These are phyloP conservation scores for Syngnathus scovelli DNA, from an alignment of 2,113 vertebrate species.

Conservation along the genomic window DNA sequence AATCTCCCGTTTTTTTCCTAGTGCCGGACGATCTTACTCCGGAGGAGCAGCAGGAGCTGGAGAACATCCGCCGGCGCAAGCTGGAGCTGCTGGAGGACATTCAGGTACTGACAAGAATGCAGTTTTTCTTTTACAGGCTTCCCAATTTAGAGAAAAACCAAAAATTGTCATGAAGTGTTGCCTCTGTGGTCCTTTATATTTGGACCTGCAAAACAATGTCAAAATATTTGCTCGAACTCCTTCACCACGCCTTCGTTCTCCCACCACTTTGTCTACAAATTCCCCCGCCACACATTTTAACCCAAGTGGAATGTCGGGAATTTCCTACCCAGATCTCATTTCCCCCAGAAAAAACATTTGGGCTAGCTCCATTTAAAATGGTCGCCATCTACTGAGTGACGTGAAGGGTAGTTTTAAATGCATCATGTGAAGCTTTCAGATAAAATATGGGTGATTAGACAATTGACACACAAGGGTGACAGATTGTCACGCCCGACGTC, in stretches of 20 bases:
- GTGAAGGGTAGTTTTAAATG: background rate
- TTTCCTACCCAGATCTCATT: constrained; percentile 37
- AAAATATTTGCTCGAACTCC: background rate
- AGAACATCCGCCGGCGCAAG: constrained; percentile 92
- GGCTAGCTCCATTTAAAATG: background rate
- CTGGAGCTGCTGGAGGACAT: constrained; percentile 97
- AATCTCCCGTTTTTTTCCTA: constrained; percentile 47
- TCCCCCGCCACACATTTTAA: constrained; percentile 16
- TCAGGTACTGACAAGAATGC: constrained; percentile 72
- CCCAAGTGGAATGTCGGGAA: constrained; percentile 42
- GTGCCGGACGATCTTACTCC: constrained; percentile 93
- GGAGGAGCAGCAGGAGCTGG: constrained; percentile 91
- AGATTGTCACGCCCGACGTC: constrained; percentile 7
- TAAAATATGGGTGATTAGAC: constrained; percentile 4
- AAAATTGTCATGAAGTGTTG: background rate
- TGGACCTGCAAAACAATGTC: background rate
- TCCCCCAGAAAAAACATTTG: constrained; percentile 18
- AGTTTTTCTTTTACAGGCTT: background rate
- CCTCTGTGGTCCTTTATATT: background rate
- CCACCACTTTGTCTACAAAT: background rate
- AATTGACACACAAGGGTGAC: constrained; percentile 4
- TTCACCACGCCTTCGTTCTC: background rate
- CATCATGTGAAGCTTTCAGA: background rate
- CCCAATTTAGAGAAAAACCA: background rate
- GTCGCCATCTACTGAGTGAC: background rate